Evolutionary conservation across 2,888 invertebrate genomes (phyloP), one percentile per base, ranked within the genome.

Genomic region (Seladonia tumulorum): DNA sequence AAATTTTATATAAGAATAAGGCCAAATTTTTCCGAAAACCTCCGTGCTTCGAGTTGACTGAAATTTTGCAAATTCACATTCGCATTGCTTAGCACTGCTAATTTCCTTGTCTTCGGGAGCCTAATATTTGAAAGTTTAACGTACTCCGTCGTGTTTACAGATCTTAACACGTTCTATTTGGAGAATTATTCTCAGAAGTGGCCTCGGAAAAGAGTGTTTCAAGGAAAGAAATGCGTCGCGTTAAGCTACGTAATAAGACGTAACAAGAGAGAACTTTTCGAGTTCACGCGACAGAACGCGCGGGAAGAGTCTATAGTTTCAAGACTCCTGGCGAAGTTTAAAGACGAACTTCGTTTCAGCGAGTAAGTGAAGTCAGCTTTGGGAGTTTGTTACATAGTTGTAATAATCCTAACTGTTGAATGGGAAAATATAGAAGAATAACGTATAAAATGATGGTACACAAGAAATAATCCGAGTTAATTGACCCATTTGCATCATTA

Each of bases 261-360:
- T 29, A 63, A 29, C 25, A 63, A 18, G 63, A 29, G 63, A 63
- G 63, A 63, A 63, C 14, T 63, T 63, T 63, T 63, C 63, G 63
- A 63, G 14, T 63, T 63, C 29, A 12, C 29, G 3, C 63, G 18
- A 63, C 63, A 29, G 63, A 63, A 63, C 63, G 29, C 29, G 63
- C 29, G 18, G 18, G 16, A 63, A 35, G 63, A 35, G 63, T 63
- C 63, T 63, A 63, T 63, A 63, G 73, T 73, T 73, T 29, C 22
- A 25, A 39, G n/a, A 14, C 35, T 75, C 60, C 16, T 35, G 63
- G 63, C 29, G 18, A 29, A 63, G 63, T 63, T 63, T 63, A 63
- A 16, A 18, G 63, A 63, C 63, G 29, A 29, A 63, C 63, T 63
- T 63, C 29, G 29, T 63, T 29, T 63, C 29, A 18, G 29, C 1